Conservation (phyloP, 2,113 vertebrate species). For the Macrotus californicus region DNA sequence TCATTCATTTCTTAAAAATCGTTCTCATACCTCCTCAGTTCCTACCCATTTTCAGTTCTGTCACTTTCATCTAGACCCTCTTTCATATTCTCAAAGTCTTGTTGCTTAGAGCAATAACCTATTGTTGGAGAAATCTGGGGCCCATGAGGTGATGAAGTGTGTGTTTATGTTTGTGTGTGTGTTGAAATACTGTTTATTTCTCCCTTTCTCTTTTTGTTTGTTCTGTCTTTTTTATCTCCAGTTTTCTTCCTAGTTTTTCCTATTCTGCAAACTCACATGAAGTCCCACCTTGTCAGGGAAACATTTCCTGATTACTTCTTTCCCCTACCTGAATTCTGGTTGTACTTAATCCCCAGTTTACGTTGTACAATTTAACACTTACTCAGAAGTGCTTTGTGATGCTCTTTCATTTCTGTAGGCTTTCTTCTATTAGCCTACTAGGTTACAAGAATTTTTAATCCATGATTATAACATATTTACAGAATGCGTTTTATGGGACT, state of each 20-base stretch:
- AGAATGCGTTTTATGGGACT: neutral
- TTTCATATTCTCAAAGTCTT: neutral
- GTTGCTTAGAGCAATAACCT: neutral
- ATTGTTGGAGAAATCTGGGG: neutral
- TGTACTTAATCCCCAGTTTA: neutral
- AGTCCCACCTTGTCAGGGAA: neutral
- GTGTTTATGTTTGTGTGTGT: neutral
- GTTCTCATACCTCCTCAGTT: neutral
- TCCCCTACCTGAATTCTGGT: neutral
- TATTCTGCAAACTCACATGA: neutral
- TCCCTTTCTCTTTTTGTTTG: neutral
- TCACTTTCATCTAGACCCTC: neutral
- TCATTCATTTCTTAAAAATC: neutral
- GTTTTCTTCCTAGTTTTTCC: conserved; percentile 10
- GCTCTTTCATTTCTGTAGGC: neutral
- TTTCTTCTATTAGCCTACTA: neutral
- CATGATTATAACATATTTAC: neutral
- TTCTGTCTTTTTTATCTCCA: neutral
- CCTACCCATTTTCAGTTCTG: neutral
- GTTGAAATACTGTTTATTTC: neutral
- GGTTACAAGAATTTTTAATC: neutral
- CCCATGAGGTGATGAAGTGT: neutral
- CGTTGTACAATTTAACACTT: neutral
- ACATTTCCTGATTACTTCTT: conserved; percentile 7
- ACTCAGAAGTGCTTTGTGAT: neutral